Base-by-base conservation (phyloP, 2,797 vertebrate genomes). In the Dendrocincla tyrannina region DNA sequence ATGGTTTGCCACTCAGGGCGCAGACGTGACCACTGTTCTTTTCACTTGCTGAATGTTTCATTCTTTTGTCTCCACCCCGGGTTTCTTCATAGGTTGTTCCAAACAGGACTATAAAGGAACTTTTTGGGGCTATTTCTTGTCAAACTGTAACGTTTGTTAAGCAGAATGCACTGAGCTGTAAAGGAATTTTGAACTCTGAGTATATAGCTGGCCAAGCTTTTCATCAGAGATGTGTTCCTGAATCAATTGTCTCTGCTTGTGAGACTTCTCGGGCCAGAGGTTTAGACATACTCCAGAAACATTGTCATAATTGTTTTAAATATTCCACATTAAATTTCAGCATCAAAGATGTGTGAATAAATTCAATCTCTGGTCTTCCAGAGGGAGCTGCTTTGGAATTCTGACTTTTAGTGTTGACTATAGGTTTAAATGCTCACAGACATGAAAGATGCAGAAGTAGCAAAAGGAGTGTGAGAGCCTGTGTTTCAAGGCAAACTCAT, bases 11-110 rank as follows among this genome's bases (percentile, higher is more conserved):
- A 83, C 68, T 87, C 59, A 12, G 78, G 80, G 87, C 35, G 20
- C 87, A 89, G 89, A 91, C 58, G 35, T 91, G 89, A 89, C 90
- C 91, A 93, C 96, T 97, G 95, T 96, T 96, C 91, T 94, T 96
- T 97, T 96, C 91, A 95, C 63, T 95, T 56, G 76, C 76, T 88
- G 86, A 95, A 77, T 92, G 92, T 95, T 95, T 93, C 91, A 75
- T 96, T 95, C 93, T 93, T 96, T 95, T 96, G 74, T 94, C 70
- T 85, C 72, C 0, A 2, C 68, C 91, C 87, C 0, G 37, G 80
- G 78, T 91, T 95, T 94, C 89, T 94, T 89, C 85, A 42, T 95
- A 90, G 3, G 46, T 95, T 94, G 84, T 73, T 94, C 89, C 56
- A 66, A 95, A 89, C 83, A 75, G 49, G 66, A 80, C 49, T 82